A percentile compares a stretch with the other conserved stretches of the same genome.
These are phyloP conservation scores for Polyommatus iphigenia DNA, from an alignment of 2,888 invertebrate species.

Conservation along the genomic window DNA sequence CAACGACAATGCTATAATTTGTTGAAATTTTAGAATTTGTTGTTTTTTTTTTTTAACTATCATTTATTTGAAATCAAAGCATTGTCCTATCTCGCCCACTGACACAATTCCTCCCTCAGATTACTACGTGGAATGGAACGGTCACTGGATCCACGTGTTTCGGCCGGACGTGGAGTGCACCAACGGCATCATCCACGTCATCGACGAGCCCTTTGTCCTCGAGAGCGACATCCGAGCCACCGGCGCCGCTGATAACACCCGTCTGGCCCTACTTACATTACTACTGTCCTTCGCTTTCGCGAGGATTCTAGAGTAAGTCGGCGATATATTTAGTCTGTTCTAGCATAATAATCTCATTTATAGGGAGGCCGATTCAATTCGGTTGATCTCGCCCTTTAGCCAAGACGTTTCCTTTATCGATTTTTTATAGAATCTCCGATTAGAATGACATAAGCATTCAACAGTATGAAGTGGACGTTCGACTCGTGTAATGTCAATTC, in stretches of 20 bases:
- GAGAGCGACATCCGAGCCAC: constrained; percentile 91
- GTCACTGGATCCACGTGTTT: constrained; percentile 89
- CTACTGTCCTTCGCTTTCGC: constrained; percentile 57
- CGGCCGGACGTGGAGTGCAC: constrained; percentile 97
- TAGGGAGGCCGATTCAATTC: neutral
- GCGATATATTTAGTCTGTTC: neutral
- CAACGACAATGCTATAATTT: too few relatives aligned
- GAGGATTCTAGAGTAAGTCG: constrained; percentile 51
- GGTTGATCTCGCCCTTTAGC: too few relatives aligned
- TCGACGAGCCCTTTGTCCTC: constrained; percentile 91
- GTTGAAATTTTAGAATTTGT: too few relatives aligned
- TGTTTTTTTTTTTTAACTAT: too few relatives aligned
- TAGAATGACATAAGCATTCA: too few relatives aligned
- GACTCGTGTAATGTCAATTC: too few relatives aligned
- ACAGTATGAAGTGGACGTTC: too few relatives aligned
- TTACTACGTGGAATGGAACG: constrained; percentile 92
- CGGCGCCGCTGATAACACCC: constrained; percentile 61
- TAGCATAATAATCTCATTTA: neutral
- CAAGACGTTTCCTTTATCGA: too few relatives aligned
- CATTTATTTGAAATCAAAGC: too few relatives aligned
- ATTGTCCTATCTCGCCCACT: neutral
- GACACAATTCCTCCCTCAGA: constrained; percentile 70
- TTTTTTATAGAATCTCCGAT: too few relatives aligned
- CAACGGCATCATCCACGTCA: constrained; percentile 97
- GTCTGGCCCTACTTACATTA: constrained; percentile 49